A percentile compares a stretch with the other conserved stretches of the same genome.
phyloP scores from a whole-genome alignment of 2,797 vertebrate species.

The Ceryle rudis region DNA sequence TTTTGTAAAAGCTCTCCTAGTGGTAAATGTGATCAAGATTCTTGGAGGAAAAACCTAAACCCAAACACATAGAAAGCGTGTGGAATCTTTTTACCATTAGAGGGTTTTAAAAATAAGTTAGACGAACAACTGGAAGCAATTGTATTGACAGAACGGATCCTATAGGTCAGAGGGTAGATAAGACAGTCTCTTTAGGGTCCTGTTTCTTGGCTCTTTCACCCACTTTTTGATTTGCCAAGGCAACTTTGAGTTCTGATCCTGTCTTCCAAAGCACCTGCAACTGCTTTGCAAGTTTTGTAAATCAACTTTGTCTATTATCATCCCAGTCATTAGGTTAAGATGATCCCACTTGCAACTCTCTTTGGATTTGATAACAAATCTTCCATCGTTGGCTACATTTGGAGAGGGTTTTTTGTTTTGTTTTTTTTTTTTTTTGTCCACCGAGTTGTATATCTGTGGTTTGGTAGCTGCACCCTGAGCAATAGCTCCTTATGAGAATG shows the following conservation, averaged over 20 bases:
- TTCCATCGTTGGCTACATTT: neutral
- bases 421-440: neutral
- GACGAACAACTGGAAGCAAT: neutral
- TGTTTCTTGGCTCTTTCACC: neutral
- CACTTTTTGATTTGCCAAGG: neutral
- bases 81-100: neutral
- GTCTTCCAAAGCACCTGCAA: neutral
- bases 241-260: neutral
- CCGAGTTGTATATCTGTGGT: rapidly evolving
- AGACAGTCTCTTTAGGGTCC: neutral
- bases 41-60: rapidly evolving
- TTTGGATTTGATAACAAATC: neutral
- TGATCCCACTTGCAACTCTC: neutral
- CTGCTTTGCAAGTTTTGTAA: neutral
- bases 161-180: neutral
- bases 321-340: neutral
- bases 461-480: neutral
- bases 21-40: neutral
- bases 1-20: neutral
- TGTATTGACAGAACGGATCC: neutral
- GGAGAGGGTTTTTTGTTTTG: neutral
- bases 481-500: neutral
- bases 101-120: neutral
- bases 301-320: neutral
- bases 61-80: rapidly evolving